Conservation (phyloP, 2,888 invertebrate species). For the Conomelus anceps region DNA sequence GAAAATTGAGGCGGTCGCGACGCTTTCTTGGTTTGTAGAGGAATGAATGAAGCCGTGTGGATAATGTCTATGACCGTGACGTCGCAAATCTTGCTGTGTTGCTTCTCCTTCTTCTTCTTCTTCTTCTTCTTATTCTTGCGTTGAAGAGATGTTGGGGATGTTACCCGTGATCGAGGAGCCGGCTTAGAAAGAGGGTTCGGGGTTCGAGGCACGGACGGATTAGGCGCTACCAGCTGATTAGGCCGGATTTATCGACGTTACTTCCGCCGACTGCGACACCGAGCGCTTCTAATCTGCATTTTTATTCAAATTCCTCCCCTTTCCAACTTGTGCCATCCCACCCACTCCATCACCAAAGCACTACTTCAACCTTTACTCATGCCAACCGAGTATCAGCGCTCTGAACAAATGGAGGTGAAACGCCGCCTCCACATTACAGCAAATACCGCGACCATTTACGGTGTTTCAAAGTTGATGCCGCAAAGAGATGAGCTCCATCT, state of each 20-base stretch:
- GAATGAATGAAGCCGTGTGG: neutral
- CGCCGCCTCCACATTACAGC: neutral
- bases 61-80: neutral
- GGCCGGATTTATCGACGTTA: conserved; percentile 4
- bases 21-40: too few species aligned
- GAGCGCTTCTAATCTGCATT: neutral
- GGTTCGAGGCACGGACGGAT: neutral
- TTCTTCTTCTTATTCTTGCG: too few species aligned
- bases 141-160: too few species aligned
- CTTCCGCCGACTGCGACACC: neutral
- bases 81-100: neutral
- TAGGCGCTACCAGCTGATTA: conserved; percentile 8
- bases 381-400: neutral
- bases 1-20: neutral
- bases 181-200: neutral
- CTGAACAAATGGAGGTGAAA: neutral
- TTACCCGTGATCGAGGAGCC: neutral
- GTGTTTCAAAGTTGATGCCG: neutral
- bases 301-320: neutral
- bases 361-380: neutral
- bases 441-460: neutral
- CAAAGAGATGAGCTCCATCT: too few species aligned
- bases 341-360: neutral
- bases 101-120: too few species aligned
- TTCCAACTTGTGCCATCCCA: neutral